A percentile compares a stretch with the other conserved stretches of the same genome.
These are phyloP conservation scores for Chiridota heheva DNA, from an alignment of 35 echinoderm and acorn worm species.

Conservation along the genomic window DNA sequence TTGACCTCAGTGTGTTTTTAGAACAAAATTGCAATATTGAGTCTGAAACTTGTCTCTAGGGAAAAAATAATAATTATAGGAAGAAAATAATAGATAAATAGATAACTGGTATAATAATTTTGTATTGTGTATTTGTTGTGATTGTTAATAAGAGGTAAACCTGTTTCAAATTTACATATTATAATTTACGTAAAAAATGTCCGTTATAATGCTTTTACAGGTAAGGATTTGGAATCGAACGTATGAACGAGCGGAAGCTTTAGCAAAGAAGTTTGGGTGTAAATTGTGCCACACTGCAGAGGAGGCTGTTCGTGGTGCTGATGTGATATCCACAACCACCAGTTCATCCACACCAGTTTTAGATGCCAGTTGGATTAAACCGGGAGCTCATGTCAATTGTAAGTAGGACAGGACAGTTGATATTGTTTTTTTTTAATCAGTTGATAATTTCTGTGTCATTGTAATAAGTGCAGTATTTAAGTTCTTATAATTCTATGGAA, in stretches of 20 bases:
- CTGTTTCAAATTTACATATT: no score
- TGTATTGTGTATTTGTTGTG: background rate
- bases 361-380: conserved; percentile 69
- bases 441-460: no score
- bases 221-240: conserved; percentile 84
- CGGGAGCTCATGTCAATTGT: conserved; percentile 92
- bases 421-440: no score
- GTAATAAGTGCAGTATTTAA: no score
- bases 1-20: no score
- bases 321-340: conserved; percentile 74
- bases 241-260: conserved; percentile 39
- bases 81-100: no score
- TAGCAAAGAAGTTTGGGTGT: conserved; percentile 67
- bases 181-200: no score
- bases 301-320: conserved; percentile 82
- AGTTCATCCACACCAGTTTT: conserved; percentile 62
- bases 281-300: conserved; percentile 62
- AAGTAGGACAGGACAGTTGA: background rate
- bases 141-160: background rate
- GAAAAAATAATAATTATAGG: no score
- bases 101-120: background rate
- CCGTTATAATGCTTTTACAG: no score
- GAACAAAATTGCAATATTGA: no score
- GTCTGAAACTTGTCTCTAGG: no score
- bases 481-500: no score